Evolutionary conservation across 2,797 vertebrate species (phyloP).

Genomic region (Sebastes miniatus): DNA sequence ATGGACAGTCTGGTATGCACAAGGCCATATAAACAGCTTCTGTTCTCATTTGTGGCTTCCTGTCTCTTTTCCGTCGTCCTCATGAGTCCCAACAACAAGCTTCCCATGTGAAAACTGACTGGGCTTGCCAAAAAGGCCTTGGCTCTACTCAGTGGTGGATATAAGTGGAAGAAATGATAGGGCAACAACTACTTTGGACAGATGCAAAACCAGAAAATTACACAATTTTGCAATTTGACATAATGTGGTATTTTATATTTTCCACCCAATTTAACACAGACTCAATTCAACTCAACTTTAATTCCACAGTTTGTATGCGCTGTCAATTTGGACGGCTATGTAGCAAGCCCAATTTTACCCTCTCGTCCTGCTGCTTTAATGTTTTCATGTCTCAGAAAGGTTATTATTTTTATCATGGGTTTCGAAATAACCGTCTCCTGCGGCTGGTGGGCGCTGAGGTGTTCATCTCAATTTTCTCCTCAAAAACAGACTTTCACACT

Average conservation of each 20-base stretch:
- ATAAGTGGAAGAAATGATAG: not conserved
- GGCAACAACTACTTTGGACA: not conserved
- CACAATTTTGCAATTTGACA: not conserved
- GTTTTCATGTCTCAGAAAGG: not conserved
- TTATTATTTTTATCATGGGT: not conserved
- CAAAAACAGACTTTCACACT: no score
- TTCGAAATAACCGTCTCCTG: no score
- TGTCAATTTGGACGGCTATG: not conserved
- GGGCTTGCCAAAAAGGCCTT: conserved; percentile 38
- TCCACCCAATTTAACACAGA: not conserved
- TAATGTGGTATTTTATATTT: not conserved
- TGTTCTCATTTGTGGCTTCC: conserved; percentile 73
- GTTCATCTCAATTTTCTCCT: no score
- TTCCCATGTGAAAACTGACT: conserved; percentile 68
- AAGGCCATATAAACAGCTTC: conserved; percentile 64
- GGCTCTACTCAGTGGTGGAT: not conserved
- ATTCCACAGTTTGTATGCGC: not conserved
- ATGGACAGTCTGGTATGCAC: conserved; percentile 61
- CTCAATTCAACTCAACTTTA: not conserved
- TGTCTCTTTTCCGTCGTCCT: conserved; percentile 58
- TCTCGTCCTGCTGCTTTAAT: not conserved
- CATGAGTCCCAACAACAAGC: conserved; percentile 44
- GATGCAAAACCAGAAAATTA: not conserved
- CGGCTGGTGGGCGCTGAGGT: no score
- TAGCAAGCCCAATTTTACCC: not conserved